Evolutionary conservation across 2,797 vertebrate genomes (phyloP).

Genomic region (Lutjanus argentimaculatus): DNA sequence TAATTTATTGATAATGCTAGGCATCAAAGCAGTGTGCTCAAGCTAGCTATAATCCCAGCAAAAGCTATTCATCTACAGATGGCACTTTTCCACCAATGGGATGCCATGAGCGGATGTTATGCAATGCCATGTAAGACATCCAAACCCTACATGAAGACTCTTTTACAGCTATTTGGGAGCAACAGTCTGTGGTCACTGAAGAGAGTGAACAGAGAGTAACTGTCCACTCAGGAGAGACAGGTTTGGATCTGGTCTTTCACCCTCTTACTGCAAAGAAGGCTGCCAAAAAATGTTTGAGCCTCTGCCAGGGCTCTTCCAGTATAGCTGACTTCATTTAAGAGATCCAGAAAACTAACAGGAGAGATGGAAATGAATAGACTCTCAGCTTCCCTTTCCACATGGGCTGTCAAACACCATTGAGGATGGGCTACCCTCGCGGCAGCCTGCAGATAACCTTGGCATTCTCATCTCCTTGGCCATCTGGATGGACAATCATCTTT

Average conservation of each 20-base stretch:
- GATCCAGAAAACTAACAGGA: constrained; percentile 35
- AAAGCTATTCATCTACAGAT: background rate
- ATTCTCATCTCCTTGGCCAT: constrained; percentile 16
- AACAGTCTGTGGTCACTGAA: constrained; percentile 5
- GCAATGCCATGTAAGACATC: background rate
- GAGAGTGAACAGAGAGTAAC: constrained; percentile 5
- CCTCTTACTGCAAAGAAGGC: background rate
- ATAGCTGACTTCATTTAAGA: constrained; percentile 26
- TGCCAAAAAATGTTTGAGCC: constrained; percentile 23
- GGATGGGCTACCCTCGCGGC: constrained; percentile 18
- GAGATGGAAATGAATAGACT: constrained; percentile 34
- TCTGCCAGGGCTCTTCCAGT: constrained; percentile 23
- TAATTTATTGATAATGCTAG: background rate
- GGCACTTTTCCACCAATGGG: background rate
- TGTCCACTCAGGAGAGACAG: constrained; percentile 12
- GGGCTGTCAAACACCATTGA: constrained; percentile 19
- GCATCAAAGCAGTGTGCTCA: background rate
- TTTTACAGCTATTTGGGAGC: background rate
- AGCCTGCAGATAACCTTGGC: constrained; percentile 34
- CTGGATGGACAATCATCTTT: constrained; percentile 14
- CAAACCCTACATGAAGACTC: background rate
- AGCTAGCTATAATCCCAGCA: too few species aligned
- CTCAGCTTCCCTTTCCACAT: constrained; percentile 23
- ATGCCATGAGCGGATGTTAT: background rate
- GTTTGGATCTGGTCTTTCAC: background rate